Evolutionary conservation across 2,113 vertebrate genomes (phyloP).

Genomic region (Garra rufa): DNA sequence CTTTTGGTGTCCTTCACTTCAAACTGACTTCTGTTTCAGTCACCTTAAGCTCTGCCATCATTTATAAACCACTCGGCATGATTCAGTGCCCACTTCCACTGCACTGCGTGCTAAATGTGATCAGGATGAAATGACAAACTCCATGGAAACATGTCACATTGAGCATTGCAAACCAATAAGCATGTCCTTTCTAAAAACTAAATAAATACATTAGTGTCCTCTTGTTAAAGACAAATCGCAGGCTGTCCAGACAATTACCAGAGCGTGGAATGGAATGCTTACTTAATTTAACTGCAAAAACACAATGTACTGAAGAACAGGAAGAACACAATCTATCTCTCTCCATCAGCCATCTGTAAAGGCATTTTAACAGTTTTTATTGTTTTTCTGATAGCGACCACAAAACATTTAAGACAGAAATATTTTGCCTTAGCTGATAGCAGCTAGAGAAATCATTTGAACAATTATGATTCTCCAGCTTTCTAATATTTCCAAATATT

Average conservation of each 20-base stretch:
- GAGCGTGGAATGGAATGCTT: constrained; percentile 4
- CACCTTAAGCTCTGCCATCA: background rate
- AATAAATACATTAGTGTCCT: background rate
- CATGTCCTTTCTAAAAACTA: background rate
- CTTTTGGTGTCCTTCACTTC: constrained; percentile 4
- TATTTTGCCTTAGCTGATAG: background rate
- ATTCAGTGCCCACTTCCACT: constrained; percentile 2
- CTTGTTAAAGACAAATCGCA: constrained; percentile 7
- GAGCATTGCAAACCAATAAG: constrained; percentile 1
- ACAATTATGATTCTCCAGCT: background rate
- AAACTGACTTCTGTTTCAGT: background rate
- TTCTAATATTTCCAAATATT: background rate
- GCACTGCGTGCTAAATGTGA: constrained; percentile 8
- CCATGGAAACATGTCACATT: constrained; percentile 14
- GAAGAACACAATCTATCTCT: background rate
- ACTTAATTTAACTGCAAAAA: background rate
- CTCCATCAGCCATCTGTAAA: background rate
- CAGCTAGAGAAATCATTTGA: background rate
- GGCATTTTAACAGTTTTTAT: background rate
- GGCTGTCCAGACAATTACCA: constrained; percentile 15
- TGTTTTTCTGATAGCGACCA: background rate
- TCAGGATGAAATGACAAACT: constrained; percentile 31
- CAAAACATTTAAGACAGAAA: background rate
- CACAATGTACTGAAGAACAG: background rate
- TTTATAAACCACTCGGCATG: background rate